phyloP scores from a whole-genome alignment of 2,113 vertebrate species.

The Cyanistes caeruleus region DNA sequence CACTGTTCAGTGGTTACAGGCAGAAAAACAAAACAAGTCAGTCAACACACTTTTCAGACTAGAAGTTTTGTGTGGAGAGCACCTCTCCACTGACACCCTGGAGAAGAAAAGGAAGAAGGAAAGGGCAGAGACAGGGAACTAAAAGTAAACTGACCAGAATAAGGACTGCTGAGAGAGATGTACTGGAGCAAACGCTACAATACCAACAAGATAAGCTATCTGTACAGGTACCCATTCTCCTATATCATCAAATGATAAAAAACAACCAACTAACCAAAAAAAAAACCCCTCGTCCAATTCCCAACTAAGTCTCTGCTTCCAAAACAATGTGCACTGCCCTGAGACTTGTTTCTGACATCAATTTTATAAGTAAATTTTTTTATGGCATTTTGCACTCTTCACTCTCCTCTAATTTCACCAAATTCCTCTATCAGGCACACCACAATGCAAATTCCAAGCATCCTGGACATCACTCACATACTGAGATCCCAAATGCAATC shows the following conservation, averaged over 20 bases:
- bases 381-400: not conserved
- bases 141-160: not conserved
- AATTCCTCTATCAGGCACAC: not conserved
- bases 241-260: not conserved
- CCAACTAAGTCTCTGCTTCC: not conserved
- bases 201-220: not conserved
- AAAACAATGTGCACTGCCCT: too few relatives aligned
- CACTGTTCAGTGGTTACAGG: not conserved
- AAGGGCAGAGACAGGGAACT: not conserved
- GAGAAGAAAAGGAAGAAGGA: not conserved
- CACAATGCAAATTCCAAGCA: not conserved
- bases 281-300: fast-evolving
- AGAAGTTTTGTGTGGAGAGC: not conserved
- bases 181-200: not conserved
- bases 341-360: not conserved
- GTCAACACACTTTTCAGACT: not conserved
- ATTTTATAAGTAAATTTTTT: not conserved
- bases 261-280: not conserved
- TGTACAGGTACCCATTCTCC: not conserved
- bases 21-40: not conserved
- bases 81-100: not conserved
- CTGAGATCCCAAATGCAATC: not conserved
- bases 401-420: not conserved
- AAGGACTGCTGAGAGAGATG: not conserved
- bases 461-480: not conserved